phyloP scores from a whole-genome alignment of 2,888 invertebrate genomes.

The Parthenolecanium corni region DNA sequence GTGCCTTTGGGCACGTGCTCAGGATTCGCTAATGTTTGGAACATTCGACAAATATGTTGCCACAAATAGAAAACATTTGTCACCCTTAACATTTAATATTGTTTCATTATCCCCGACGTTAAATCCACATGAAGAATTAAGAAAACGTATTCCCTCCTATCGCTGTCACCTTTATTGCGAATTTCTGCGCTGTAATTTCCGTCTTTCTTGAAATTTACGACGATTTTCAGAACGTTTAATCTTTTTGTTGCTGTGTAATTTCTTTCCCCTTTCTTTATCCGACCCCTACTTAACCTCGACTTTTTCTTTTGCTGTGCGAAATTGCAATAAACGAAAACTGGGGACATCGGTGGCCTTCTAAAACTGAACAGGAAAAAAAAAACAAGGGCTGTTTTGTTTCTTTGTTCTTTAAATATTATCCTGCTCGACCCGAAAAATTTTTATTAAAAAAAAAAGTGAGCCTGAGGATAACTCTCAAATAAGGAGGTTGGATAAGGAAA shows the following conservation, averaged over 20 bases:
- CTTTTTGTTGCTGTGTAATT: constrained; percentile 18
- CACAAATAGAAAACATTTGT: constrained; percentile 28
- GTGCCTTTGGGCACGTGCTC: not conserved
- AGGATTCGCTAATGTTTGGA: constrained; percentile 5
- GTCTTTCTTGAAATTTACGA: constrained; percentile 20
- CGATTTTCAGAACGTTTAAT: constrained; percentile 24
- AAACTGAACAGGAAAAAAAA: too few species aligned
- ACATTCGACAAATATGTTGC: constrained; percentile 28
- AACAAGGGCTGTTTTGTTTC: too few species aligned
- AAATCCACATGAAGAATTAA: constrained; percentile 26
- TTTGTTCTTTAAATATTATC: too few species aligned
- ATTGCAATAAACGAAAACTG: too few species aligned
- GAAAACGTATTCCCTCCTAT: constrained; percentile 26
- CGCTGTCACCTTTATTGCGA: constrained; percentile 27
- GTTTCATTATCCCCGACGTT: constrained; percentile 26
- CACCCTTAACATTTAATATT: constrained; percentile 24
- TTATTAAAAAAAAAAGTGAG: too few species aligned
- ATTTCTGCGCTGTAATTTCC: constrained; percentile 24
- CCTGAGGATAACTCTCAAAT: too few species aligned
- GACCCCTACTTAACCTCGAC: too few species aligned
- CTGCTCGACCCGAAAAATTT: too few species aligned
- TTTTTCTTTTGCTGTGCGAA: too few species aligned
- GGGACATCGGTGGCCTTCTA: too few species aligned
- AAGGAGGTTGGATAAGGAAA: too few species aligned
- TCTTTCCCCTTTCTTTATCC: not conserved